These are phyloP conservation scores for Rhipidura dahli DNA, from an alignment of 2,113 vertebrate genomes.

Conservation along the genomic window DNA sequence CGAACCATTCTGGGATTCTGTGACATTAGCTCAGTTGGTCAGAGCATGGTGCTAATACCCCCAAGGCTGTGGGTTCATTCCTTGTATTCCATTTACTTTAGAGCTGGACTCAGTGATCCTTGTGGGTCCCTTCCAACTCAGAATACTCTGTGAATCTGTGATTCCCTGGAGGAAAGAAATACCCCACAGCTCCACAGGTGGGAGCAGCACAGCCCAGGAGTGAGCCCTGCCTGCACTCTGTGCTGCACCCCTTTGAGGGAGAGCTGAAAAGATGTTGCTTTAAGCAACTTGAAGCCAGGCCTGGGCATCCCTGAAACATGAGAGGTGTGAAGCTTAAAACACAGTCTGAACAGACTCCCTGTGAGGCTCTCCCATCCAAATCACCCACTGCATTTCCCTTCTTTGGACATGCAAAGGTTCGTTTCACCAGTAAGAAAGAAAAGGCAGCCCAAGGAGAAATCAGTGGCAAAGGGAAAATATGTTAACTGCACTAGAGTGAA, in stretches of 20 bases:
- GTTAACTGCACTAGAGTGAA: neutral
- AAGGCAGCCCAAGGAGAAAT: neutral
- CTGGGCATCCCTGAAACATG: neutral
- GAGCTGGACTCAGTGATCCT: fast-evolving
- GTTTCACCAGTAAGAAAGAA: neutral
- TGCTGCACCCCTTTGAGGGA: neutral
- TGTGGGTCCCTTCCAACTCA: neutral
- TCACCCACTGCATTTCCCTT: neutral
- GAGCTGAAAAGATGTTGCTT: neutral
- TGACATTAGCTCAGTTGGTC: neutral
- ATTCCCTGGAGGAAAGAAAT: neutral
- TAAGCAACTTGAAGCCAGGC: neutral
- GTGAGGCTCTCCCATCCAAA: neutral
- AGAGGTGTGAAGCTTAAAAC: neutral
- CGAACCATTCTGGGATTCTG: neutral
- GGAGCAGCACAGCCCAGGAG: neutral
- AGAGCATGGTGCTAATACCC: neutral
- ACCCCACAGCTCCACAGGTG: fast-evolving
- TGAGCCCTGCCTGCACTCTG: neutral
- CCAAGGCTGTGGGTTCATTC: neutral
- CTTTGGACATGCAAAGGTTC: neutral
- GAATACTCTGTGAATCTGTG: neutral
- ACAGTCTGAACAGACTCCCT: too few relatives aligned
- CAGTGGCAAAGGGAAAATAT: neutral
- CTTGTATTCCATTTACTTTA: neutral